Evolutionary conservation across 2,797 vertebrate species (phyloP).

Genomic region (Valencia hispanica): DNA sequence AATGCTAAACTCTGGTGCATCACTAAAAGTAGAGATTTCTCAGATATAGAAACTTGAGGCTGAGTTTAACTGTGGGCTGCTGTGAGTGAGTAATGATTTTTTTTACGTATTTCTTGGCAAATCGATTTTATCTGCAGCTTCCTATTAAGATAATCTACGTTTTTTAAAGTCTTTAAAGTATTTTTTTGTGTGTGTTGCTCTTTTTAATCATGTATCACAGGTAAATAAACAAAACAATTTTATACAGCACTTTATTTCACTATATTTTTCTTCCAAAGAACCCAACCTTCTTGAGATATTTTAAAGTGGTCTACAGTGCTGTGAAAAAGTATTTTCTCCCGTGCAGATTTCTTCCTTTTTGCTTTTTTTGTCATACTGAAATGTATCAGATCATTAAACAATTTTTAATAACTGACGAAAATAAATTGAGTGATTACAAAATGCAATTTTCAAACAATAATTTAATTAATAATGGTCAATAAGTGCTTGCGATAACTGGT

Average conservation of each 20-base stretch:
- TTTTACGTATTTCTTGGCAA: slow-evolving; percentile 1
- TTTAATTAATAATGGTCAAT: not conserved
- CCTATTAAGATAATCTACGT: not conserved
- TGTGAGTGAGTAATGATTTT: slow-evolving; percentile 15
- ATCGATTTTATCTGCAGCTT: not conserved
- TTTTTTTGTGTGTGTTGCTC: not conserved
- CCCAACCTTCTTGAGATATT: not conserved
- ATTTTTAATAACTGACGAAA: not conserved
- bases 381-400: not conserved
- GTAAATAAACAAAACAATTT: not conserved
- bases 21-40: slow-evolving; percentile 22
- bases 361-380: not conserved
- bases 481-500: not conserved
- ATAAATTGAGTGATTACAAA: not conserved
- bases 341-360: not conserved
- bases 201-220: not conserved
- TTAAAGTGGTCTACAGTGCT: too few species aligned
- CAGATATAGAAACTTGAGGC: slow-evolving; percentile 35
- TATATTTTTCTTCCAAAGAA: not conserved
- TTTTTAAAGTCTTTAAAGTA: not conserved
- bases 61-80: slow-evolving; percentile 10
- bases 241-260: not conserved
- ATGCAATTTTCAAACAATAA: not conserved
- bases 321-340: not conserved
- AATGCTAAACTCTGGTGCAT: slow-evolving; percentile 1